phyloP scores from a whole-genome alignment of 2,797 vertebrate genomes.

The Mus caroli region DNA sequence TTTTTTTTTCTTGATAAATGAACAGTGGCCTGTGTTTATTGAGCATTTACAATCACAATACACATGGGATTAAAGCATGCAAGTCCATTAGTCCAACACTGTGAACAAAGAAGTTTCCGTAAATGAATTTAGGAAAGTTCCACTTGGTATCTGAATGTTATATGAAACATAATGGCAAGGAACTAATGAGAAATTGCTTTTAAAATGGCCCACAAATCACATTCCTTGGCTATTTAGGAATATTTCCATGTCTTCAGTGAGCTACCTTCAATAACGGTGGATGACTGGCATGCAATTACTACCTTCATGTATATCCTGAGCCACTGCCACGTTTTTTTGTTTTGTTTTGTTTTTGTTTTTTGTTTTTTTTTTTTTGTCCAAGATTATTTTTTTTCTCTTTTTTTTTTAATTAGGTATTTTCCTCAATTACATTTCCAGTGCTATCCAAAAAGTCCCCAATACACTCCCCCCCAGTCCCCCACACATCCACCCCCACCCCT shows the following conservation, averaged over 20 bases:
- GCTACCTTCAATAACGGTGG: conserved; percentile 48
- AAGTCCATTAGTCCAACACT: background rate
- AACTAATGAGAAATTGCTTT: background rate
- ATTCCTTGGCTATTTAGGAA: conserved; percentile 31
- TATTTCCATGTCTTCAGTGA: conserved; percentile 58
- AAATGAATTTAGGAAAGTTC: conserved; percentile 28
- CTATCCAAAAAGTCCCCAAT: no score
- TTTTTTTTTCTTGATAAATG: conserved; percentile 4
- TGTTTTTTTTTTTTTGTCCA: no score
- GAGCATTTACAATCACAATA: background rate
- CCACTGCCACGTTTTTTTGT: conserved; percentile 67
- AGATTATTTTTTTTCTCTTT: no score
- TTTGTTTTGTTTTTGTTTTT: no score
- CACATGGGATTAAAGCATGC: background rate
- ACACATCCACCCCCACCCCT: no score
- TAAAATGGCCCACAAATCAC: conserved; percentile 12
- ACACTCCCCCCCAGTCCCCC: no score
- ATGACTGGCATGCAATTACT: conserved; percentile 65
- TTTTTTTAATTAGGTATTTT: no score
- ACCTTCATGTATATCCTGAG: conserved; percentile 65
- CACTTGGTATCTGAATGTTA: background rate
- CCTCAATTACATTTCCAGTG: no score
- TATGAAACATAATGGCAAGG: background rate
- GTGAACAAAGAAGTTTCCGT: conserved; percentile 49
- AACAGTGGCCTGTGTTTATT: background rate